phyloP scores from a whole-genome alignment of 2,113 vertebrate species.

The Chaetura pelagica region DNA sequence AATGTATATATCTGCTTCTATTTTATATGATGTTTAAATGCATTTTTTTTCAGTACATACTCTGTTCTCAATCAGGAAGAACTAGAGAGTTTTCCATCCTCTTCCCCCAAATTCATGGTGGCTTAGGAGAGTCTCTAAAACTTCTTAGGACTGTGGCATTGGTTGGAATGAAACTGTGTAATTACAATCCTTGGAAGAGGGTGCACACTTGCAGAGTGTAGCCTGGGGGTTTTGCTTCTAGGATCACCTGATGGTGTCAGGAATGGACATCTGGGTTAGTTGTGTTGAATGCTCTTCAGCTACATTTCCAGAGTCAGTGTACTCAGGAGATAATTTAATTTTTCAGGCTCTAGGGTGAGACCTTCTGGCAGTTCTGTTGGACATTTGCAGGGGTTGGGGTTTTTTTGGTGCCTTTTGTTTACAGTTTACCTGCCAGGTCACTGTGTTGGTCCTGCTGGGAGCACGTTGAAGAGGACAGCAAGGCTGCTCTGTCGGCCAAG shows the following conservation, averaged over 20 bases:
- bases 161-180: not conserved
- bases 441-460: not conserved
- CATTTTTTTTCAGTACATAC: not conserved
- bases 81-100: not conserved
- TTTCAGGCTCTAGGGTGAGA: not conserved
- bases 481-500: not conserved
- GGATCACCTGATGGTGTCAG: not conserved
- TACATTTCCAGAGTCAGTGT: too few relatives aligned
- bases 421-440: not conserved
- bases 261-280: too few relatives aligned
- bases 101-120: not conserved
- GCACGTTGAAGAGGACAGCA: not conserved
- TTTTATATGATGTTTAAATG: not conserved
- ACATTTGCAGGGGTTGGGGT: not conserved
- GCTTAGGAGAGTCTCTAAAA: not conserved
- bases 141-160: not conserved
- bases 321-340: not conserved
- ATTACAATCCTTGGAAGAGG: not conserved
- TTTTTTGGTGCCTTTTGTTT: not conserved
- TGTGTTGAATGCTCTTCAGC: too few relatives aligned
- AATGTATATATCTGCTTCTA: not conserved
- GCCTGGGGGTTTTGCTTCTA: not conserved
- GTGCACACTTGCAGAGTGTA: not conserved
- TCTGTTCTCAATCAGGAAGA: not conserved
- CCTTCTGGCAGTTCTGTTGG: not conserved